phyloP scores from a whole-genome alignment of 2,888 invertebrate genomes.

The Lamellibrachia columna region DNA sequence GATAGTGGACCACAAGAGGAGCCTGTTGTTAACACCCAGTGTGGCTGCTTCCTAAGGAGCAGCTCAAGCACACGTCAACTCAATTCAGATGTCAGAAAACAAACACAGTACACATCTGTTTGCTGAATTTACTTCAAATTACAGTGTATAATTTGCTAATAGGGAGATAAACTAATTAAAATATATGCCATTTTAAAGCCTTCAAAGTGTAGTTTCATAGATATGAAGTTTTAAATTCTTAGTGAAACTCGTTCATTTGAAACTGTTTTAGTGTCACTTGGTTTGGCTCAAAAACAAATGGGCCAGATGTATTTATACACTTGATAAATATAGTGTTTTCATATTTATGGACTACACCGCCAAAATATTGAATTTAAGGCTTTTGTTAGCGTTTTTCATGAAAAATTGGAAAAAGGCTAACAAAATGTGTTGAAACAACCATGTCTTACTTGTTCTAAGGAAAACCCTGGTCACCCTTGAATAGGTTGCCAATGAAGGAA shows the following conservation, averaged over 20 bases:
- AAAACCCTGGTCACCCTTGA: background rate
- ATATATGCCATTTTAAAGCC: no score
- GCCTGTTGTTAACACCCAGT: background rate
- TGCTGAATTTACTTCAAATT: background rate
- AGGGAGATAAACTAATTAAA: background rate
- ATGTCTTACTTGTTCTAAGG: background rate
- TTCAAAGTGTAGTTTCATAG: no score
- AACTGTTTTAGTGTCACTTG: background rate
- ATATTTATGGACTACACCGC: background rate
- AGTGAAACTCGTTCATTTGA: no score
- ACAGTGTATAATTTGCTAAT: background rate
- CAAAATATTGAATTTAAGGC: background rate
- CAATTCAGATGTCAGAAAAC: background rate
- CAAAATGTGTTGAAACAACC: background rate
- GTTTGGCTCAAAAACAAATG: background rate
- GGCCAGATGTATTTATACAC: background rate
- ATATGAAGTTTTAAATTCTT: no score
- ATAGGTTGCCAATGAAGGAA: background rate
- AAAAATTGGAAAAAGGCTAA: background rate
- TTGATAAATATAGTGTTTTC: background rate
- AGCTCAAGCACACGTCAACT: background rate
- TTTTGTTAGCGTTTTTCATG: no score
- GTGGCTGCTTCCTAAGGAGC: background rate
- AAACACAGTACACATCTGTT: background rate
- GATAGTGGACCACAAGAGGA: background rate